Base-by-base conservation (phyloP, 2,888 invertebrate genomes). In the Drepanosiphum platanoidis region DNA sequence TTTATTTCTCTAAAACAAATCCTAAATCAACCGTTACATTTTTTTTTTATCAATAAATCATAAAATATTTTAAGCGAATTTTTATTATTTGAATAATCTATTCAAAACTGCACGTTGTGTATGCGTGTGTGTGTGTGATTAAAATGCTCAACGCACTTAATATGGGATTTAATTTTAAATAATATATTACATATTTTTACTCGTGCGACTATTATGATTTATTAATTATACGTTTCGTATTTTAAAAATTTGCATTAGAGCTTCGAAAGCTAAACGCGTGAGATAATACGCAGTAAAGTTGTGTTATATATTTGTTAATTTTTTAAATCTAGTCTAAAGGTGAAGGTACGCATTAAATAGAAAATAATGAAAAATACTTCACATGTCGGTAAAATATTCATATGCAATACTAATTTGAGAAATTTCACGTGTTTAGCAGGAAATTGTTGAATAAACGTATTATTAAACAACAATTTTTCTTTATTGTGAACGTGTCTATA, bases 401-500 rank as follows among this genome's bases (percentile, higher is more conserved):
- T 78, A 77, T 64, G 22, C 36, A 61, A 34, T 46, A 32, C 27
- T 30, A 34, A 68, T 46, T 68, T 52, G 52, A 64, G 64, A 68
- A 46, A 68, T 68, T 68, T 46, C 79, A 34, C 27, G 79, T 68
- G n/a, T 46, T 46, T n/a, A 46, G n/a, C 22, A 68, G 46, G 79
- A 79, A 79, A 79, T 52, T 79, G 46, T 79, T 52, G 34, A 66
- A 46, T 68, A 68, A 79, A 79, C 68, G n/a, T 79, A 68, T 68
- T 79, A 79, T 79, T 68, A 79, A 68, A 79, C n/a, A 79, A 79
- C n/a, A 46, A 68, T 79, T 79, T 68, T 46, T 34, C 46, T 79
- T 79, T 68, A 68, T 68, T 68, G 46, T 68, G 46, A 46, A 79
- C 68, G n/a, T 22, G 74, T 52, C 42, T 42, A 36, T 42, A 36